phyloP scores from a whole-genome alignment of 2,888 invertebrate species.

The Lepetodrilus schrolli region DNA sequence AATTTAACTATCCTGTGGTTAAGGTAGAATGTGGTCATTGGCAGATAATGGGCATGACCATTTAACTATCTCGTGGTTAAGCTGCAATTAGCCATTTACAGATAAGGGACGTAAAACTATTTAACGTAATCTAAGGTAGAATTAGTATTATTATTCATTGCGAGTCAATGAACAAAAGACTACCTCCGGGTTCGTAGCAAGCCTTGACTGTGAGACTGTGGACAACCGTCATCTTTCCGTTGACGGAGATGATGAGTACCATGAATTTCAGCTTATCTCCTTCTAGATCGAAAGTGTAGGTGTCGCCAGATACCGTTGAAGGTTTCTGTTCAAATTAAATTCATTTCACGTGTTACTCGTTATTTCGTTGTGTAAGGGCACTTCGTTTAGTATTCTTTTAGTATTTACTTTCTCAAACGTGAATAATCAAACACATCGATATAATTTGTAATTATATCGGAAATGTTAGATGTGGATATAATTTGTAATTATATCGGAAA shows the following conservation, averaged over 20 bases:
- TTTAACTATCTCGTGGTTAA: neutral
- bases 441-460: no score
- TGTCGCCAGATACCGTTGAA: neutral
- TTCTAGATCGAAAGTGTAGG: neutral
- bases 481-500: no score
- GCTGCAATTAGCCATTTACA: neutral
- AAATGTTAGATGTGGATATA: no score
- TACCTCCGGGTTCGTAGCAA: slow-evolving; percentile 30
- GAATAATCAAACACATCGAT: no score
- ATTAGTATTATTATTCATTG: no score
- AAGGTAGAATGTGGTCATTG: neutral
- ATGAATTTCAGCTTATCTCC: neutral
- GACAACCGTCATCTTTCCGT: neutral
- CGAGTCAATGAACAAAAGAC: neutral
- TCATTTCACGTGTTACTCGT: no score
- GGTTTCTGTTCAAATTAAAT: neutral
- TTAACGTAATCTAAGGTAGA: no score
- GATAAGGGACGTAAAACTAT: no score
- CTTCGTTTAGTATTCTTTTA: no score
- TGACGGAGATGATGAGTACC: neutral
- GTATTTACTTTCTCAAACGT: no score
- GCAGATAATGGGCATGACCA: neutral
- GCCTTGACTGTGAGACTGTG: slow-evolving; percentile 1
- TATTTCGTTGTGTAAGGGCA: no score
- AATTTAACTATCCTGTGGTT: no score